Conservation (phyloP, 1,140 invertebrate species). For the Bombus huntii region DNA sequence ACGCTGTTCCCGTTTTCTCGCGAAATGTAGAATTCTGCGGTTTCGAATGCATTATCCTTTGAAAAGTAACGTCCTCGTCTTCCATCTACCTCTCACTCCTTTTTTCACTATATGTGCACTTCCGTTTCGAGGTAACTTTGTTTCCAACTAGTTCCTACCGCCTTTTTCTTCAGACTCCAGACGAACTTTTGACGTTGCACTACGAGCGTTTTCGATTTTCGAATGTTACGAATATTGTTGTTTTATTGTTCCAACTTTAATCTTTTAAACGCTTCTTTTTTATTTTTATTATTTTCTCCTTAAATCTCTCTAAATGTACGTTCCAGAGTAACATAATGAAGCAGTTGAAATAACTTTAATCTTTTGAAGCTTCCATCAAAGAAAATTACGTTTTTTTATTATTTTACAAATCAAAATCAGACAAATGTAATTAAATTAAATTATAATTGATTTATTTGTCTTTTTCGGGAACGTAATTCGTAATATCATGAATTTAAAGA, state of each 20-base stretch:
- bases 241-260: neutral
- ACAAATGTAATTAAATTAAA: neutral
- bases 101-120: neutral
- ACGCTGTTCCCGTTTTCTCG: slow-evolving; percentile 35
- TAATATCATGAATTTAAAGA: too few relatives aligned
- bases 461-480: too few relatives aligned
- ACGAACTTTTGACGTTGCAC: neutral
- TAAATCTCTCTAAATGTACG: neutral
- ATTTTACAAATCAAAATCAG: neutral
- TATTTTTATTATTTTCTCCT: neutral
- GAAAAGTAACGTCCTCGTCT: slow-evolving; percentile 32
- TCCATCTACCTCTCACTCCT: neutral
- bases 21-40: slow-evolving; percentile 43
- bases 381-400: neutral
- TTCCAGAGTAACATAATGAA: neutral
- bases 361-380: neutral
- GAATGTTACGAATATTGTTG: neutral
- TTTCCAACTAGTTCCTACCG: slow-evolving; percentile 52
- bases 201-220: neutral
- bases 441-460: too few relatives aligned
- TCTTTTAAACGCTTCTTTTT: neutral
- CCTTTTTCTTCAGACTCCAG: neutral
- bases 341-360: neutral
- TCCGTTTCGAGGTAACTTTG: slow-evolving; percentile 45
- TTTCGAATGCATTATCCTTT: slow-evolving; percentile 51